Evolutionary conservation across 2,797 vertebrate species (phyloP).

Genomic region (Prunella strophiata): DNA sequence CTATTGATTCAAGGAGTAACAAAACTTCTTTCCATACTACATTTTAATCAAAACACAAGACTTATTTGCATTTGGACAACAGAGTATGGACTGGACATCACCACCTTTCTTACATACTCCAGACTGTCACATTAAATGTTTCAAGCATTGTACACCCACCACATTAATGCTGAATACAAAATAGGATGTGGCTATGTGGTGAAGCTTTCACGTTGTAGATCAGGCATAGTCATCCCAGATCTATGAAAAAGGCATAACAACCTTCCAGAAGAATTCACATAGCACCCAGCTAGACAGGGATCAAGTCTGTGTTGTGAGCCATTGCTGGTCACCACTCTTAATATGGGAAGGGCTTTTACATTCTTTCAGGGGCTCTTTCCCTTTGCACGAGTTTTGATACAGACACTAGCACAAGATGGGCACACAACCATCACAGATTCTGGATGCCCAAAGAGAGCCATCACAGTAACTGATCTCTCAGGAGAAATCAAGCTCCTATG

Average conservation of each 20-base stretch:
- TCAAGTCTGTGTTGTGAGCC: not conserved
- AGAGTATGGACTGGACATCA: not conserved
- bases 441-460: not conserved
- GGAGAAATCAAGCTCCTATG: not conserved
- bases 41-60: not conserved
- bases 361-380: not conserved
- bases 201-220: not conserved
- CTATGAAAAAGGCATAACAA: not conserved
- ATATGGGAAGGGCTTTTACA: not conserved
- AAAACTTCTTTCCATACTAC: not conserved
- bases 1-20: not conserved
- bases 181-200: not conserved
- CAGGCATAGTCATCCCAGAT: not conserved
- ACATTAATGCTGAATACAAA: not conserved
- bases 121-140: not conserved
- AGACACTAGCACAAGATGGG: not conserved
- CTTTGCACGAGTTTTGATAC: not conserved
- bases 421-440: not conserved
- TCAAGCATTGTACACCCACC: not conserved
- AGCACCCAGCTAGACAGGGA: not conserved
- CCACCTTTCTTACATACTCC: rapidly evolving
- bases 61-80: not conserved
- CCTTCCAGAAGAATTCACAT: not conserved
- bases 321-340: not conserved
- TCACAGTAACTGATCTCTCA: not conserved